Evolutionary conservation across 2,113 vertebrate species (phyloP), one percentile per base, ranked within the genome.

Genomic region (Pomatorhinus ruficollis): DNA sequence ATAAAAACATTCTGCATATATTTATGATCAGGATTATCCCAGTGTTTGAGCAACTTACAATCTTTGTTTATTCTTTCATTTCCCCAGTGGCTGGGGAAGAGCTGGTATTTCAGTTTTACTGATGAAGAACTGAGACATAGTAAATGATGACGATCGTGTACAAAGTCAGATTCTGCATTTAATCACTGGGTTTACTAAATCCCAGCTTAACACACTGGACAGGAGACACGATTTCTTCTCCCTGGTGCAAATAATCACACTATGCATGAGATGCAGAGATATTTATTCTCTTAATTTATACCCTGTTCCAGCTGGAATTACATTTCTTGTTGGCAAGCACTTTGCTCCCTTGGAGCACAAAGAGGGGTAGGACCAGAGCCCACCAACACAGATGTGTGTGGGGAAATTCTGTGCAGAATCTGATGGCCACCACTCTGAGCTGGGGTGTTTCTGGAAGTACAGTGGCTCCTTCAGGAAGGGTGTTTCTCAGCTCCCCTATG

Each of bases 1-100:
- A 90, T 66, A 94, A 96, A 95, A 96, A 92, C 94, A 93, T 72
- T 79, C 88, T 95, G 95, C 95, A 93, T 96, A 53, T 95, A 83
- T 95, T 95, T 93, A 94, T 94, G 92, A 64, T 88, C 49, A 75
- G 54, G 88, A 78, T 93, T 96, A 95, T 92, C 44, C 70, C 61
- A 75, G 57, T 81, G 86, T 94, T 96, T 94, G 90, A 95, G 68
- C 88, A 92, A 70, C 89, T 96, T 88, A 35, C 83, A 84, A 12
- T 93, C 83, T 90, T 93, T 94, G 75, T 95, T 96, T 95, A 93
- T 92, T 92, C 88, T 93, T 92, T 85, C 79, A 74, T 95, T 91
- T 95, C 95, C 93, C 92, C 19, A 14, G 79, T 77, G 85, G 64
- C 59, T 4, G 7, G 42, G 87, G 54, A 54, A 95, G 71, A 80